Base-by-base conservation (phyloP, 2,113 vertebrate species). In the Rhinopithecus roxellana region DNA sequence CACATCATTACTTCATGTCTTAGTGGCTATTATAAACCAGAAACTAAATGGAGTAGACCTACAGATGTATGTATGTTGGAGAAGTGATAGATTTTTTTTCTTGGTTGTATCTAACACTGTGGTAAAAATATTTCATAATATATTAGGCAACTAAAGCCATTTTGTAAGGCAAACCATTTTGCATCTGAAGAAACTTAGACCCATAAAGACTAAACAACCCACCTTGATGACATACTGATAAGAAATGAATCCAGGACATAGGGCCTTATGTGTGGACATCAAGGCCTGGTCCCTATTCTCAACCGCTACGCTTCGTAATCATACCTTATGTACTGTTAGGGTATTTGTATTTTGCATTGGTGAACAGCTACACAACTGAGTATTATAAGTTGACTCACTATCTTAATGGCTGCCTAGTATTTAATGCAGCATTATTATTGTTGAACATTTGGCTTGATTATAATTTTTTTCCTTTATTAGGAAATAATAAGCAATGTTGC, bases 71-170 rank as follows among this genome's bases (percentile, higher is more conserved):
- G 4, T 61, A 27, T 69, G 1, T 79, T 20, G 5, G 4, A 57
- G 23, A 20, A 79, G 7, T 10, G 6, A 4, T 32, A 48, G 43
- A 22, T 55, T 25, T 35, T 27, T 27, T 88, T 52, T 93, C 23
- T 25, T 45, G 0, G 11, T 67, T 82, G 1, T 45, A 70, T 57
- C 8, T 84, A 83, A 80, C 16, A 83, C 7, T 74, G 14, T 92
- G 87, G 67, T 59, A 74, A 69, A 95, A 74, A 50, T 50, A 50
- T 50, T 79, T 79, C 30, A 50, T 79, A 50, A 50, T 43, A 57
- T 23, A 43, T 57, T 69, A 74, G 32, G 27, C 6, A 25, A 13
- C 4, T 35, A 80, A 74, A 85, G 55, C 1, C 30, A 23, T 83
- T 88, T 91, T 86, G 40, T 2, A n/a, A 69, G 3, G n/a, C 52